Evolutionary conservation across 2,113 vertebrate species (phyloP).

Genomic region (Myotis yumanensis): DNA sequence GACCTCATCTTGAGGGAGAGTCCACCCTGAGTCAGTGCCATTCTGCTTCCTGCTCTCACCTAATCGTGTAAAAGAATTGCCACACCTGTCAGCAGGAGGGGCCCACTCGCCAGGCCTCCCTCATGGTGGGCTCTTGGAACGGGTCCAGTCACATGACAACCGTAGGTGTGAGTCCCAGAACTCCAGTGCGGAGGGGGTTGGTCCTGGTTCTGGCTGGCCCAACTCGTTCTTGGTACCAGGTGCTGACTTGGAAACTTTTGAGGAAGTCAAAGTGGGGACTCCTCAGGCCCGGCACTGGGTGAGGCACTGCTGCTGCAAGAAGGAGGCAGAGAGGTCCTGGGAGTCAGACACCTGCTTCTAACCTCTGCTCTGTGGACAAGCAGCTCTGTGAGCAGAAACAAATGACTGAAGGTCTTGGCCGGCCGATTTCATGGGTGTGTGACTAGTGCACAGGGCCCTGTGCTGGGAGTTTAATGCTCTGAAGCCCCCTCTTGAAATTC

Average conservation of each 20-base stretch:
- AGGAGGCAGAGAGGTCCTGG: neutral
- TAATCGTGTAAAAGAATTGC: neutral
- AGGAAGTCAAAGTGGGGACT: neutral
- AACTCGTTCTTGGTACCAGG: neutral
- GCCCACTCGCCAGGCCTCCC: neutral
- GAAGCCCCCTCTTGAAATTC: neutral
- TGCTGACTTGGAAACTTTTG: neutral
- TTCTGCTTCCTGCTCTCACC: neutral
- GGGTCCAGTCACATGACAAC: neutral
- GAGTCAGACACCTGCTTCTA: neutral
- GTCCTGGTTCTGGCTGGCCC: neutral
- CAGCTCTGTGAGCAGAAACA: neutral
- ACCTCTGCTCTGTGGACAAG: neutral
- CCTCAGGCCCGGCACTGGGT: neutral
- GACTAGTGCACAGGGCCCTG: neutral
- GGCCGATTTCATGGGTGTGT: neutral
- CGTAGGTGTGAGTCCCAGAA: neutral
- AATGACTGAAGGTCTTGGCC: neutral
- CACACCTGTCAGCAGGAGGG: neutral
- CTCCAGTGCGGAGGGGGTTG: neutral
- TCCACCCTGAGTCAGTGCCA: neutral
- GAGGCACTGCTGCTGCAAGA: neutral
- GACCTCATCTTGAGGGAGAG: neutral
- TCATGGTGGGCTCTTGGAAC: neutral
- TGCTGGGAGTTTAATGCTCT: neutral